Evolutionary conservation across 2,797 vertebrate genomes (phyloP), one percentile per base, ranked within the genome.

Genomic region (Muscicapa comitata): DNA sequence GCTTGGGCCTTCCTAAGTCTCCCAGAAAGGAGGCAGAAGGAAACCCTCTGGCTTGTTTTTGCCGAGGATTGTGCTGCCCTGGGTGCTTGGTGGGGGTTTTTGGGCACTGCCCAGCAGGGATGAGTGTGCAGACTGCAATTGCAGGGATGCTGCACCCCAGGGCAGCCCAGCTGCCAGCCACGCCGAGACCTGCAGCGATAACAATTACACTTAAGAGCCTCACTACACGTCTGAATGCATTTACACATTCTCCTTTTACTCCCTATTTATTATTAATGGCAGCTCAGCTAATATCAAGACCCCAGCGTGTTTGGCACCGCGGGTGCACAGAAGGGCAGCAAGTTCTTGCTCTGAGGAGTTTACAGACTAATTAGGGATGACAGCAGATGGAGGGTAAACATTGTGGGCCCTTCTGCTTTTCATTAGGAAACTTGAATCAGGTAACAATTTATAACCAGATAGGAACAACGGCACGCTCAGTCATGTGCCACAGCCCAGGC

Each of bases 201-300:
- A 92, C 92, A 96, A 92, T 88, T 80, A 79, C 10, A 80, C 92
- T 92, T 95, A 91, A 91, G 92, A 95, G 94, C 28, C 11, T 77
- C 78, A 7, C 92, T 93, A 68, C 92, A 93, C 3, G 57, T 96
- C 94, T 86, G 93, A 91, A 91, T 95, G 86, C 94, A 72, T 95
- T 96, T 95, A 95, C 94, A 94, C 93, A 76, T 93, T 95, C 93
- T 96, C 94, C 93, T 88, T 95, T 97, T 97, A 97, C 88, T 94
- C 86, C 74, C 84, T 91, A 95, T 96, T 95, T 94, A 96, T 95
- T 96, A 96, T 97, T 96, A 74, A 96, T 94, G 93, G 92, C 84
- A 89, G 66, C 81, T 87, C 54, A 20, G 63, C 91, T 83, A 62
- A 86, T 79, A 96, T 51, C 88, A 86, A 80, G 94, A 86, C 75